A percentile compares a stretch with the other conserved stretches of the same genome.
These are phyloP conservation scores for Hirtodrosophila confusa DNA, from an alignment of 2,888 invertebrate genomes.

Conservation along the genomic window DNA sequence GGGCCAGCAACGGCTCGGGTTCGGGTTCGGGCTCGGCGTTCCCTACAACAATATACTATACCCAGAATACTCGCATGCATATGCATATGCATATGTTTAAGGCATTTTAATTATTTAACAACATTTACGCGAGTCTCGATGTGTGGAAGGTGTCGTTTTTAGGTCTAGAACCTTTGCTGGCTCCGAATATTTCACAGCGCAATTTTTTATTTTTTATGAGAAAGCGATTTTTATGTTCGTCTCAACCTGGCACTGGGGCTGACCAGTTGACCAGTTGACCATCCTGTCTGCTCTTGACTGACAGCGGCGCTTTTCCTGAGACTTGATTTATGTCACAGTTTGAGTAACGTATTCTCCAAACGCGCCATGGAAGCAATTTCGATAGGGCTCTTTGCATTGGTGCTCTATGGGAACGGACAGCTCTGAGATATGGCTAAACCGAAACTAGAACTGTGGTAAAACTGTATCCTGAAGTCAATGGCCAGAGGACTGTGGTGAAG, in stretches of 20 bases:
- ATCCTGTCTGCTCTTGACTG: slow-evolving; percentile 22
- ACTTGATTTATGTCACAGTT: slow-evolving; percentile 64
- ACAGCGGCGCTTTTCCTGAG: slow-evolving; percentile 60
- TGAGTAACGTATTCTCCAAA: slow-evolving; percentile 48
- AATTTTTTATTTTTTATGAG: slow-evolving; percentile 45
- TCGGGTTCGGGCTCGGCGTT: background rate
- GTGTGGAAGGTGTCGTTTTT: slow-evolving; percentile 65
- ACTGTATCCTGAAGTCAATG: no score
- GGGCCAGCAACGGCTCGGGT: background rate
- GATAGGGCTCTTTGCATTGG: no score
- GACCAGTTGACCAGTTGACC: slow-evolving; percentile 25
- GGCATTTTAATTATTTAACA: slow-evolving; percentile 77
- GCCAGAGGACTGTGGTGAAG: no score
- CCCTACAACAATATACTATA: background rate
- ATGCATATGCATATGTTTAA: slow-evolving; percentile 40
- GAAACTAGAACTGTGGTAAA: no score
- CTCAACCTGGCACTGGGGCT: slow-evolving; percentile 20
- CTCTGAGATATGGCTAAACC: no score
- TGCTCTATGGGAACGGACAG: background rate
- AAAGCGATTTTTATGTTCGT: slow-evolving; percentile 67
- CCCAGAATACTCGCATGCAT: slow-evolving; percentile 6
- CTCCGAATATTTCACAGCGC: slow-evolving; percentile 48
- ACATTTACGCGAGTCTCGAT: slow-evolving; percentile 54
- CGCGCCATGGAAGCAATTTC: background rate
- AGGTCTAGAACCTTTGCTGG: slow-evolving; percentile 51